A percentile compares a stretch with the other conserved stretches of the same genome.
These are phyloP conservation scores for Eira barbara DNA, from an alignment of 2,113 vertebrate genomes.

Conservation along the genomic window DNA sequence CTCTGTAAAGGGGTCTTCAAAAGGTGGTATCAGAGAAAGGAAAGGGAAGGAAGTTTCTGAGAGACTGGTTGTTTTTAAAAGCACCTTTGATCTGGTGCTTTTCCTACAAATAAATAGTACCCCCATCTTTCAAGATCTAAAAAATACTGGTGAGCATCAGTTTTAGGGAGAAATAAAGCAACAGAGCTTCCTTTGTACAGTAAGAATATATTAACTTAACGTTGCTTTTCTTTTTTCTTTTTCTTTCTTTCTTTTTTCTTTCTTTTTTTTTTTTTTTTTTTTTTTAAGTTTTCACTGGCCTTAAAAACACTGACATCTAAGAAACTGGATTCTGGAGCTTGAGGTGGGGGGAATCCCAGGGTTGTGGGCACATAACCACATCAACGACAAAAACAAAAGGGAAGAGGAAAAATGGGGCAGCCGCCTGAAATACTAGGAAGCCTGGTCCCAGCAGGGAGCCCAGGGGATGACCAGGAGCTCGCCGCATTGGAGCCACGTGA, in stretches of 20 bases:
- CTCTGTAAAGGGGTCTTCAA: neutral
- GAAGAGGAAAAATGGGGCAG: neutral
- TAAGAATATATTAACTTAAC: neutral
- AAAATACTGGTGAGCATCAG: neutral
- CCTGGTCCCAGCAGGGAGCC: neutral
- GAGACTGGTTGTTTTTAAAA: neutral
- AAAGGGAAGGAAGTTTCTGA: neutral
- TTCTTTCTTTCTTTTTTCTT: neutral
- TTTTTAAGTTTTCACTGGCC: constrained; percentile 45
- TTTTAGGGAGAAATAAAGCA: constrained; percentile 24
- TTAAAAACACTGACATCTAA: constrained; percentile 38
- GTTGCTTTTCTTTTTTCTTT: neutral
- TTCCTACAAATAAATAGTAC: neutral
- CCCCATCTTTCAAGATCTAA: neutral
- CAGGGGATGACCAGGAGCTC: neutral
- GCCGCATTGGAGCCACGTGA: neutral
- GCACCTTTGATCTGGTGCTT: neutral
- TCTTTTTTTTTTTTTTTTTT: neutral
- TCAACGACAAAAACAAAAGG: neutral
- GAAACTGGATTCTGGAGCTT: neutral
- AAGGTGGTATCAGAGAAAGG: neutral
- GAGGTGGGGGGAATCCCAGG: neutral
- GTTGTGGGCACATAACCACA: neutral
- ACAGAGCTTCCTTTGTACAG: neutral
- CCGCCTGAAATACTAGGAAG: neutral